Conservation (phyloP, 1,140 invertebrate species). For the Zaprionus ornatus region DNA sequence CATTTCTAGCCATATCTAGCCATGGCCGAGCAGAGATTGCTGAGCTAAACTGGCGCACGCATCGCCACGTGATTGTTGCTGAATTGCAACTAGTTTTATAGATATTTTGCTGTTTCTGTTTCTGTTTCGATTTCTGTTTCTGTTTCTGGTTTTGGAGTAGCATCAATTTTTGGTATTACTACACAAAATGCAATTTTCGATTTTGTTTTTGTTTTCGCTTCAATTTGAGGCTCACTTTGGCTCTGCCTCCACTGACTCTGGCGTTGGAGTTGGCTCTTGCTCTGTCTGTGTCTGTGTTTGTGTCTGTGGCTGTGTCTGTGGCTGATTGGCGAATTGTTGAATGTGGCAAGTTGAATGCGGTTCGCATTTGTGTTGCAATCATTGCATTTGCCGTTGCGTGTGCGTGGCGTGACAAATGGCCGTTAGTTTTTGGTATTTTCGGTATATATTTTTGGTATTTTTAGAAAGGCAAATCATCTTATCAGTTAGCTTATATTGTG, state of each 20-base stretch:
- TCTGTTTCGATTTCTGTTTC: constrained; percentile 11
- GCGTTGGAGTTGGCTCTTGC: not conserved
- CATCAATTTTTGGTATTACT: constrained; percentile 38
- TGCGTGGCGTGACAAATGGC: constrained; percentile 69
- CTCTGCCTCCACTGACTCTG: not conserved
- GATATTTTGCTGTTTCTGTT: constrained; percentile 19
- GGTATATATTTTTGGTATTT: constrained; percentile 25
- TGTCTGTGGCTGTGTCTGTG: not conserved
- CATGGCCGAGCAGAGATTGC: constrained; percentile 19
- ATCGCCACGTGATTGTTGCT: constrained; percentile 26
- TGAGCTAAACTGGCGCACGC: constrained; percentile 61
- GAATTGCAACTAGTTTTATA: constrained; percentile 45
- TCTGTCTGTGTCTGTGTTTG: not conserved
- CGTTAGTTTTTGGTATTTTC: constrained; percentile 41
- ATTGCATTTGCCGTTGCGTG: constrained; percentile 24
- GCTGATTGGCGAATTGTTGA: constrained; percentile 3
- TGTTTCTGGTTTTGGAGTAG: constrained; percentile 12
- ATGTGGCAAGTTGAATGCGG: constrained; percentile 13
- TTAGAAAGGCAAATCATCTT: constrained; percentile 64
- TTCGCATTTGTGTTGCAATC: constrained; percentile 52
- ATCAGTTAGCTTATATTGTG: constrained; percentile 17
- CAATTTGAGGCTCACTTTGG: constrained; percentile 17
- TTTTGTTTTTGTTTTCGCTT: constrained; percentile 32
- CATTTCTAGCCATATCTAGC: constrained; percentile 46
- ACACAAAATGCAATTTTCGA: constrained; percentile 35